Conservation (phyloP, 2,888 invertebrate genomes). For the Petrophora chlorosata region DNA sequence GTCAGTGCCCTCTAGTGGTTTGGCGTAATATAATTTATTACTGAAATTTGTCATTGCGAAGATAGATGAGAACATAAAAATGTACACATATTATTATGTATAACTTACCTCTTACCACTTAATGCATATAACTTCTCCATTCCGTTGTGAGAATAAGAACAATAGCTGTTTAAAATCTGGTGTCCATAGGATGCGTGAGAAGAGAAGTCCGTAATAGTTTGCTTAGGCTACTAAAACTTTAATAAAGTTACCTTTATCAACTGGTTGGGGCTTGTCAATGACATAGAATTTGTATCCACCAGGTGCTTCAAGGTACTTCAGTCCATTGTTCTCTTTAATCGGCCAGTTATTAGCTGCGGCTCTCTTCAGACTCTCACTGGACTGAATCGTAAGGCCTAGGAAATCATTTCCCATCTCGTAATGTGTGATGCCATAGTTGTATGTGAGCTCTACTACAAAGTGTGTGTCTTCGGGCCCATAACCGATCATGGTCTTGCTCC, state of each 20-base stretch:
- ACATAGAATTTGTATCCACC: conserved; percentile 96
- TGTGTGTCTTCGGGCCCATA: conserved; percentile 97
- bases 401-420: conserved; percentile 97
- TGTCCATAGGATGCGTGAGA: too few species aligned
- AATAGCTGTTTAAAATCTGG: too few species aligned
- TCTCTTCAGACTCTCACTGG: conserved; percentile 88
- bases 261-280: conserved; percentile 87
- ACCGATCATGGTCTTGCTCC: conserved; percentile 99
- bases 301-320: conserved; percentile 90
- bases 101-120: too few species aligned
- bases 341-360: conserved; percentile 90
- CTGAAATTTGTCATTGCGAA: too few species aligned
- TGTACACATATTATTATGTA: too few species aligned
- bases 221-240: too few species aligned
- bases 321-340: conserved; percentile 84
- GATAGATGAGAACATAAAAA: too few species aligned
- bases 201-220: too few species aligned
- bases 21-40: too few species aligned
- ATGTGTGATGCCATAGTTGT: conserved; percentile 96
- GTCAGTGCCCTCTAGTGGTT: too few species aligned
- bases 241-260: conserved; percentile 84
- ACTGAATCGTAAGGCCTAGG: conserved; percentile 91
- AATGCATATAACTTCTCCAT: too few species aligned
- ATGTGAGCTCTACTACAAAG: conserved; percentile 98
- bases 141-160: too few species aligned